These are phyloP conservation scores for Chitala chitala DNA, from an alignment of 2,113 vertebrate genomes.

Conservation along the genomic window DNA sequence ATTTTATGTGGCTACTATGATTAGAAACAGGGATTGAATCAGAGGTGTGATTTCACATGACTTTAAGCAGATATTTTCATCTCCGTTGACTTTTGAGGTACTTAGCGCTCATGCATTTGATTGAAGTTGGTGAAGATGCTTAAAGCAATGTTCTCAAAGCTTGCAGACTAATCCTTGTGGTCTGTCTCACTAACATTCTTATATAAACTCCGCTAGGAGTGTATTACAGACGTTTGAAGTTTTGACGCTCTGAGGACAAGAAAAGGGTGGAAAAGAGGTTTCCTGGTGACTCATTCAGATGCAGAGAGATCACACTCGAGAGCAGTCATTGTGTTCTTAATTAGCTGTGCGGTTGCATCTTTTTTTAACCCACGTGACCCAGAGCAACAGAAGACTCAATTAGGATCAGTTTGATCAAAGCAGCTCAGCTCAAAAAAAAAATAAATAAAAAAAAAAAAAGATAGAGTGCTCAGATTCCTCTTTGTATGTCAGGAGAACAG, in stretches of 20 bases:
- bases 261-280: not conserved
- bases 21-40: too few species aligned
- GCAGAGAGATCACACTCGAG: not conserved
- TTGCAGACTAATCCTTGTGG: not conserved
- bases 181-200: not conserved
- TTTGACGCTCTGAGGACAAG: not conserved
- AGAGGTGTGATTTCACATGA: too few species aligned
- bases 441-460: not conserved
- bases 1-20: too few species aligned
- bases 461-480: not conserved
- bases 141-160: not conserved
- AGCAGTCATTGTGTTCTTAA: not conserved
- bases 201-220: not conserved
- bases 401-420: constrained; percentile 10
- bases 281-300: not conserved
- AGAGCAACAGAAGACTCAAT: not conserved
- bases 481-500: not conserved
- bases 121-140: not conserved
- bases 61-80: not conserved
- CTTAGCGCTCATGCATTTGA: not conserved
- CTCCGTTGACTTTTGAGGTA: not conserved
- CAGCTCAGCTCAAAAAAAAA: not conserved
- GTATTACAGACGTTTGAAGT: not conserved
- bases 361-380: not conserved
- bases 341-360: not conserved